Base-by-base conservation (phyloP, 2,888 invertebrate genomes). In the Latheticus oryzae region DNA sequence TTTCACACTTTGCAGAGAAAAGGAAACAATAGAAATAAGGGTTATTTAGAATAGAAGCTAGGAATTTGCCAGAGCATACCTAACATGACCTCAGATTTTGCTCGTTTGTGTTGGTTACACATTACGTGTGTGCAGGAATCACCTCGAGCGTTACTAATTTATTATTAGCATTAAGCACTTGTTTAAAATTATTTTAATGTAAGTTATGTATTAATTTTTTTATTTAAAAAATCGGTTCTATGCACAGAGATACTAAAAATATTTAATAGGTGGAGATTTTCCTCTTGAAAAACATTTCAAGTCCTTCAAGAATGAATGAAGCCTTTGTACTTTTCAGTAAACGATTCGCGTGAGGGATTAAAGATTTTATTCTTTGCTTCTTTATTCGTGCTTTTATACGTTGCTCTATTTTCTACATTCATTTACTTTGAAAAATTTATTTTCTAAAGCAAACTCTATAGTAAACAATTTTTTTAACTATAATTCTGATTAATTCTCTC, bases 291-390 rank as follows among this genome's bases (percentile, higher is more conserved):
- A 42, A 42, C 42, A 8, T 26, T 42, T 38, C 7, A 42, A 30
- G 45, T 45, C 45, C 45, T 32, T 21, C 32, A 45, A 19, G 24
- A 7, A 2, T 7, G 40, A 40, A 16, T 26, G 28, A 26, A 7
- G 43, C 5, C 30, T 43, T 43, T 43, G 32, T 32, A 17, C 21
- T 42, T 32, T 32, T 5, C 32, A 13, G 19, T 8, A 1, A 21
- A 45, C 45, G 16, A 28, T 30, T 32, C 45, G 32, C 45, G 45
- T 32, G 42, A 28, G 28, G 28, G 13, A 42, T 42, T 28, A 26
- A 42, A 26, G 42, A 42, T 42, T 42, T 42, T 15, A 28, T 42
- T 28, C 42, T 40, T 40, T 40, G 28, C 12, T 28, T 12, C 11
- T 28, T 28, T 9, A 28, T 28, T 9, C 28, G 4, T n/a, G n/a